A percentile compares a stretch with the other conserved stretches of the same genome.
phyloP scores from a whole-genome alignment of 2,888 invertebrate species.

The Plusia festucae region DNA sequence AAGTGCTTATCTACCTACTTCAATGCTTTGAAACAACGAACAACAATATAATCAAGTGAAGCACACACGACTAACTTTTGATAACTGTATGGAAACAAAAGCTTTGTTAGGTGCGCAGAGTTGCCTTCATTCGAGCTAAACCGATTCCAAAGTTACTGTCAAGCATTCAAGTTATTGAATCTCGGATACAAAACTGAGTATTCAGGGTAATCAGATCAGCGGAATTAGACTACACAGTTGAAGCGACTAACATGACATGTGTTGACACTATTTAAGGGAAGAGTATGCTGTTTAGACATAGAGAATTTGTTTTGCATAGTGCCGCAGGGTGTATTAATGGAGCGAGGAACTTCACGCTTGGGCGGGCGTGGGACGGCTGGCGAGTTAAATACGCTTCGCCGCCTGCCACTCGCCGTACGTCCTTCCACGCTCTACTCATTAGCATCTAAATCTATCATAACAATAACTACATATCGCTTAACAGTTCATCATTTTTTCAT shows the following conservation, averaged over 20 bases:
- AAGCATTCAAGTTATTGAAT: conserved; percentile 24
- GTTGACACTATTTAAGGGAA: conserved; percentile 32
- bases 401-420: conserved; percentile 63
- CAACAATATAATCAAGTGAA: conserved; percentile 26
- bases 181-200: conserved; percentile 15
- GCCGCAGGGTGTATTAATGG: conserved; percentile 72
- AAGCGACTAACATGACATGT: conserved; percentile 36
- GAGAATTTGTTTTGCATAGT: conserved; percentile 58
- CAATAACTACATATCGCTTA: conserved; percentile 18
- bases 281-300: conserved; percentile 40
- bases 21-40: conserved; percentile 21
- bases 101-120: conserved; percentile 39
- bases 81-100: conserved; percentile 37
- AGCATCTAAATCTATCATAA: conserved; percentile 48
- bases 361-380: conserved; percentile 64
- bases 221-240: conserved; percentile 18
- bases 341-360: conserved; percentile 75
- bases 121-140: conserved; percentile 29
- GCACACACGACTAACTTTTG: conserved; percentile 38
- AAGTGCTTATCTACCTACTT: conserved; percentile 18
- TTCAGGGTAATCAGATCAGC: conserved; percentile 30
- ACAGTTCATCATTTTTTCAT: conserved; percentile 5
- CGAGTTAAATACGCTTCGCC: conserved; percentile 77
- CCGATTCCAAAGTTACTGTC: conserved; percentile 40
- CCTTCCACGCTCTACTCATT: conserved; percentile 53